Evolutionary conservation across 2,888 invertebrate species (phyloP).

Genomic region (Argynnis bischoffii): DNA sequence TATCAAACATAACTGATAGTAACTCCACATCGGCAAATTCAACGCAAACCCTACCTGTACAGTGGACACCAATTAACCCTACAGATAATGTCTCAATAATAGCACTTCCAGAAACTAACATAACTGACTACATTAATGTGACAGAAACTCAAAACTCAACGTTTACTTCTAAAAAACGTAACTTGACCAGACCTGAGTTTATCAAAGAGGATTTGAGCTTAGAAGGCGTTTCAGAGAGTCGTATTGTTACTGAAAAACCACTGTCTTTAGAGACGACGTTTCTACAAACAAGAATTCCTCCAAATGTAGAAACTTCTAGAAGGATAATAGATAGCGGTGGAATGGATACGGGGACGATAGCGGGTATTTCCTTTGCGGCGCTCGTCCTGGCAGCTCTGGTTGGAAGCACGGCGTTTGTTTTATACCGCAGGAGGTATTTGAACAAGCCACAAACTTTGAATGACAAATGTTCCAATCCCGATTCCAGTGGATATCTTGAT

Average conservation of each 20-base stretch:
- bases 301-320: conserved; percentile 70
- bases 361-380: conserved; percentile 87
- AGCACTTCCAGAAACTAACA: conserved; percentile 50
- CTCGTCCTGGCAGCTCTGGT: conserved; percentile 84
- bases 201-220: conserved; percentile 61
- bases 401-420: conserved; percentile 85
- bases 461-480: conserved; percentile 91
- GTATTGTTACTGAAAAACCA: conserved; percentile 74
- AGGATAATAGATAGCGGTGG: conserved; percentile 65
- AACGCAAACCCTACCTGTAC: conserved; percentile 51
- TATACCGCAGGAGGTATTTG: conserved; percentile 87
- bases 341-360: conserved; percentile 84
- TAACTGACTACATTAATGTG: conserved; percentile 51
- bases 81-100: conserved; percentile 49
- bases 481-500: conserved; percentile 93
- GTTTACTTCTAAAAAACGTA: conserved; percentile 58
- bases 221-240: conserved; percentile 64
- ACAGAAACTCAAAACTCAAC: conserved; percentile 64
- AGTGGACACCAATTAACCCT: conserved; percentile 62
- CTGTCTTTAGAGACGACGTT: conserved; percentile 72
- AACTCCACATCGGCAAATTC: conserved; percentile 45
- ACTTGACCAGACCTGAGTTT: conserved; percentile 64
- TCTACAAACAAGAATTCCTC: conserved; percentile 69
- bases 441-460: conserved; percentile 92
- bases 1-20: conserved; percentile 22